Conservation (phyloP, 2,797 vertebrate genomes). For the Malurus leucopterus region DNA sequence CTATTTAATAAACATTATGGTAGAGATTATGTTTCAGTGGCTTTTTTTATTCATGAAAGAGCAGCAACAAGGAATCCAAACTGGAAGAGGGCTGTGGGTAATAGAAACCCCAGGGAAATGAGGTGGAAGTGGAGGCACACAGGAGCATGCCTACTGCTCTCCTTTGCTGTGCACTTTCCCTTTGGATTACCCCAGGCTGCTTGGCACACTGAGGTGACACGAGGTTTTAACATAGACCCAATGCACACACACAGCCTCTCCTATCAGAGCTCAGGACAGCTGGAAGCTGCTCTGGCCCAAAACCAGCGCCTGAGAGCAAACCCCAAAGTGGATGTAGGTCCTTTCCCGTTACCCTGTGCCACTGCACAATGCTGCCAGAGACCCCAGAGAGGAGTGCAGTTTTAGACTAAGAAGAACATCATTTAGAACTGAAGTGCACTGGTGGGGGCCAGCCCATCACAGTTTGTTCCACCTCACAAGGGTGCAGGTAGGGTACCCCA, state of each 20-base stretch:
- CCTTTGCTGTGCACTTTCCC: neutral
- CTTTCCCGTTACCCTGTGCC: neutral
- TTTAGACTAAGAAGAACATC: neutral
- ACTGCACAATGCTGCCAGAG: neutral
- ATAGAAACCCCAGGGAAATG: neutral
- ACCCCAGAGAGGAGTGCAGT: neutral
- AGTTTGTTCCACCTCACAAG: neutral
- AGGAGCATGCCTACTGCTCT: neutral
- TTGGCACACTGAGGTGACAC: accelerated
- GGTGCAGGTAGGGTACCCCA: neutral
- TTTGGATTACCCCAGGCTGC: neutral
- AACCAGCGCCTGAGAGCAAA: neutral
- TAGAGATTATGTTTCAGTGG: constrained; percentile 56
- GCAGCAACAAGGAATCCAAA: neutral
- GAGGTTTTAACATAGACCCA: neutral
- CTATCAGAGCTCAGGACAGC: neutral
- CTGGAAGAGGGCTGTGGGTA: neutral
- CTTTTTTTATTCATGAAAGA: neutral
- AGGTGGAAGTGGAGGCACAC: accelerated
- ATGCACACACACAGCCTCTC: neutral
- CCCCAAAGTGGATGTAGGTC: neutral
- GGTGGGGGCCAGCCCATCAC: neutral
- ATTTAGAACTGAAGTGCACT: neutral
- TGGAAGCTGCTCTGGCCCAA: neutral
- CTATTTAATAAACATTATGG: constrained; percentile 94